Evolutionary conservation across 2,888 invertebrate species (phyloP).

Genomic region (Rotaria sp.): DNA sequence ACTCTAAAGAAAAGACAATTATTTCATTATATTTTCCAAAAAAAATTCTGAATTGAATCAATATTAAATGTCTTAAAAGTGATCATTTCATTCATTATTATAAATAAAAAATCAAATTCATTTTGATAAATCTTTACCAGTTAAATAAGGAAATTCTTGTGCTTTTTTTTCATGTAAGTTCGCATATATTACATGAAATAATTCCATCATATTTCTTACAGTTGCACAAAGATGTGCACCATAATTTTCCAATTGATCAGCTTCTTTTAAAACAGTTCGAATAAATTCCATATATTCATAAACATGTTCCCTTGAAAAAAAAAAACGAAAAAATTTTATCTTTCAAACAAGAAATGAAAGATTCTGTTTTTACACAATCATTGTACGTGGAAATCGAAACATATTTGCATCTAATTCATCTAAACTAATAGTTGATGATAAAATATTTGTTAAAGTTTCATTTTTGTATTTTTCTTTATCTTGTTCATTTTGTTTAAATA

Average conservation of each 20-base stretch:
- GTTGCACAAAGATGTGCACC: conserved; percentile 10
- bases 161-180: conserved; percentile 6
- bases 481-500: neutral
- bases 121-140: neutral
- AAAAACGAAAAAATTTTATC: neutral
- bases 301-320: neutral
- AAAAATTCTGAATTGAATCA: too few relatives aligned
- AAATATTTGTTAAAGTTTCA: neutral
- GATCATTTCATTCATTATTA: too few relatives aligned
- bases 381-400: conserved; percentile 24
- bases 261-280: neutral
- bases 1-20: too few relatives aligned
- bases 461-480: neutral
- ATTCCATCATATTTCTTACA: conserved; percentile 16
- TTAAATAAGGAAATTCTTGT: conserved; percentile 1
- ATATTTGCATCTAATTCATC: conserved; percentile 29
- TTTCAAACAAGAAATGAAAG: neutral
- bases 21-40: too few relatives aligned
- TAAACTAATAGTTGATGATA: neutral
- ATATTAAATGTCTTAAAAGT: too few relatives aligned
- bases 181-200: conserved; percentile 1
- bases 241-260: neutral
- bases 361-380: neutral
- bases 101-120: too few relatives aligned
- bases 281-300: neutral